These are phyloP conservation scores for Drosophila ezoana DNA, from an alignment of 2,888 invertebrate genomes.

Conservation along the genomic window DNA sequence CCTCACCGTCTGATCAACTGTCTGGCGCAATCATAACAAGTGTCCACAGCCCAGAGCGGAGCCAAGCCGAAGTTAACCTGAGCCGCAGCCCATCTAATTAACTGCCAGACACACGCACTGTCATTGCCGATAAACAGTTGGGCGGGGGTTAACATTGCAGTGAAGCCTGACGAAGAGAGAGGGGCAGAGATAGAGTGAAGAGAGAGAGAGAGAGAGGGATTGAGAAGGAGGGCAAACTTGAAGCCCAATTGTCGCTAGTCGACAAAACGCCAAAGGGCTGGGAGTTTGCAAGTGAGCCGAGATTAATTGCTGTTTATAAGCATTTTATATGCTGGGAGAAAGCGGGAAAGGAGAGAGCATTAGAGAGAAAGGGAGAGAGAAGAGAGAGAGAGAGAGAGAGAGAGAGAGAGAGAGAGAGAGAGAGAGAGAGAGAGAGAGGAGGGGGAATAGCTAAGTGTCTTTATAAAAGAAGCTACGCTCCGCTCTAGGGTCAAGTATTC, in stretches of 20 bases:
- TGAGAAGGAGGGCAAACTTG: neutral
- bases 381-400: neutral
- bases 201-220: too few species aligned
- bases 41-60: neutral
- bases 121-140: neutral
- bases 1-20: constrained; percentile 14
- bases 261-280: too few species aligned
- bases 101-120: constrained; percentile 42
- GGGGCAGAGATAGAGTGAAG: too few species aligned
- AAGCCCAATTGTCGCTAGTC: neutral
- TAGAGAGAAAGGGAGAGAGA: neutral
- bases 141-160: neutral
- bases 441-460: too few species aligned
- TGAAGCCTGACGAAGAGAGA: too few species aligned
- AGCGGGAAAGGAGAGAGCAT: neutral
- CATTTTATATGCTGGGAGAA: neutral
- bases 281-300: neutral
- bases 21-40: constrained; percentile 54
- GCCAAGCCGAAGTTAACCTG: constrained; percentile 3
- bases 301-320: neutral
- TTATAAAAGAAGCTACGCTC: too few species aligned
- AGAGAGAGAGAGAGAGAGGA: neutral
- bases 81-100: constrained; percentile 49
- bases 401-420: too few species aligned
- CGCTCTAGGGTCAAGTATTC: too few species aligned